Evolutionary conservation across 2,113 vertebrate species (phyloP).

Genomic region (Psilopogon haemacephalus): DNA sequence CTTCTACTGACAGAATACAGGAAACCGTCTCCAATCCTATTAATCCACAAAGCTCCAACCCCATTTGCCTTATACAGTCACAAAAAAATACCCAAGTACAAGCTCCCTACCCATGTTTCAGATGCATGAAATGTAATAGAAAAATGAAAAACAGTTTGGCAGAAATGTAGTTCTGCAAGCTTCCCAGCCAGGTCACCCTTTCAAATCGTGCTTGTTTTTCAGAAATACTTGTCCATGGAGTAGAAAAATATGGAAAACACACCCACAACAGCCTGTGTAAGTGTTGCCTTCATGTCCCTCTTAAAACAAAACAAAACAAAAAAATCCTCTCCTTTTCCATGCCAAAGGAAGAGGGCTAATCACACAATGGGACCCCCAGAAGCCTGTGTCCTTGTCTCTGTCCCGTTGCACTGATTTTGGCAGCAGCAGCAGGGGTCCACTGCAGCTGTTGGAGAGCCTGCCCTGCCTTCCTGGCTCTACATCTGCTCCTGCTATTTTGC

Average conservation of each 20-base stretch:
- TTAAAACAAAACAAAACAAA: not conserved
- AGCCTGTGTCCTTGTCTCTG: not conserved
- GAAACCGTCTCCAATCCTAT: not conserved
- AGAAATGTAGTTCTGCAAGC: not conserved
- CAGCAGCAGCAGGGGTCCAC: not conserved
- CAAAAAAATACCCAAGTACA: not conserved
- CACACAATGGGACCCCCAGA: not conserved
- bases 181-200: not conserved
- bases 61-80: not conserved
- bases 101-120: not conserved
- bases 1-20: not conserved
- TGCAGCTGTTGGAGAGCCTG: conserved; percentile 21
- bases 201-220: not conserved
- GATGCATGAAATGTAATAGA: not conserved
- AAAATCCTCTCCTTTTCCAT: not conserved
- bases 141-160: not conserved
- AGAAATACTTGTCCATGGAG: not conserved
- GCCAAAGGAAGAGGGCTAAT: not conserved
- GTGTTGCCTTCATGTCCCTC: not conserved
- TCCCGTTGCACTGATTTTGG: not conserved
- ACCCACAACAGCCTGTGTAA: not conserved
- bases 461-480: not conserved
- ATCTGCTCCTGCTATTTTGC: not conserved
- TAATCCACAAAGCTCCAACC: not conserved
- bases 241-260: not conserved